Evolutionary conservation across 2,113 vertebrate genomes (phyloP).

Genomic region (Podarcis raffonei): DNA sequence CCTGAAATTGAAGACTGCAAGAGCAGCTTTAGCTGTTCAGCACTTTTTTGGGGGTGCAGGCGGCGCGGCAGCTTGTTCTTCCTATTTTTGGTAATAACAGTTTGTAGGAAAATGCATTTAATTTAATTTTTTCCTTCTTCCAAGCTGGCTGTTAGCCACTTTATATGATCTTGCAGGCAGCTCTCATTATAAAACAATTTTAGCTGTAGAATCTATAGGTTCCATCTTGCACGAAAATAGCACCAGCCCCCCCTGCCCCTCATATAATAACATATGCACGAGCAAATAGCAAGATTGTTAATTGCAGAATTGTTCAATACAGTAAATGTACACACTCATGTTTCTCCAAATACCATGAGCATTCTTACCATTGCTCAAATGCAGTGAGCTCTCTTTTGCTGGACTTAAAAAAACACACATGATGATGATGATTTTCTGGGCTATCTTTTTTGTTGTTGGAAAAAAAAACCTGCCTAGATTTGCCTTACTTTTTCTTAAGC

Average conservation of each 20-base stretch:
- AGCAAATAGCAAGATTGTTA: background rate
- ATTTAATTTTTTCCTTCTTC: background rate
- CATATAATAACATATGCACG: background rate
- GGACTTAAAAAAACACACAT: background rate
- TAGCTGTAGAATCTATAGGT: constrained; percentile 29
- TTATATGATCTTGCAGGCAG: constrained; percentile 21
- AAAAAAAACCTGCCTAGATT: constrained; percentile 41
- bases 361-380: constrained; percentile 21
- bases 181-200: background rate
- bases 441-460: constrained; percentile 58
- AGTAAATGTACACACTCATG: background rate
- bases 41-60: background rate
- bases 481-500: constrained; percentile 75
- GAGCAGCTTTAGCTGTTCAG: constrained; percentile 26
- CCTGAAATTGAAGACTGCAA: constrained; percentile 60
- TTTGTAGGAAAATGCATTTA: constrained; percentile 36
- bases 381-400: constrained; percentile 14
- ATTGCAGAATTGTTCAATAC: background rate
- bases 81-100: constrained; percentile 38
- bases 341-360: constrained; percentile 13
- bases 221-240: background rate
- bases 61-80: background rate
- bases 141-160: constrained; percentile 21
- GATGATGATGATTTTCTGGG: constrained; percentile 44
- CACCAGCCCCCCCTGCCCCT: background rate